Evolutionary conservation across 2,888 invertebrate genomes (phyloP), one percentile per base, ranked within the genome.

Genomic region (Lomographa bimaculata): DNA sequence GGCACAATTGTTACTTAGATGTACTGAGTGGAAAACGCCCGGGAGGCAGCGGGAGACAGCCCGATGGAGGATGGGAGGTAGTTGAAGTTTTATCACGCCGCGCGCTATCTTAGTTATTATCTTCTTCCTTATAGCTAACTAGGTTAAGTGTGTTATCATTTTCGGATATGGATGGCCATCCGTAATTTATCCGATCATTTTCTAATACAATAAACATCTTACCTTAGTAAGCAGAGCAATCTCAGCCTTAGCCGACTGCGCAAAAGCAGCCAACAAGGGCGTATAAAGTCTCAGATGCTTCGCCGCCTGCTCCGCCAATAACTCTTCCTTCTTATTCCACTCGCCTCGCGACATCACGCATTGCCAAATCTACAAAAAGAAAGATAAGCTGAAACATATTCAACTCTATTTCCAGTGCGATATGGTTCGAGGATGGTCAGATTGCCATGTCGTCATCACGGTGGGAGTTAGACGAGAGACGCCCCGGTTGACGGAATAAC

Each of bases 311-410:
- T 98, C 98, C 29, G 98, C 97, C 53, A 98, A 93, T 63, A 98
- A 85, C 81, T 98, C 98, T 80, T 98, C 98, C 78, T 98, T 98
- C 87, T 98, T 98, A 87, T 98, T 98, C 98, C 98, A 98, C 86
- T 98, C 98, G 44, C 97, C 96, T 66, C 96, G 94, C 34, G 94
- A 94, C 98, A 98, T 98, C 64, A 98, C 93, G 54, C 97, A 96
- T 57, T 93, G 94, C 98, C 98, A 98, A 66, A 98, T 93, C 96
- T 96, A 2, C 2, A 0, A 42, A 1, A 5, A 56, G 51, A 42
- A 46, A 42, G 21, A 3, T 8, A 9, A 35, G 12, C 5, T 34
- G 1, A 1, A 5, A 7, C 2, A 12, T 16, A 12, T 33, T 11
- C 2, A 11, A 36, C 28, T 2, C 9, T 35, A 36, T 19, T 3